phyloP scores from a whole-genome alignment of 2,113 vertebrate species.

The Chaetorhynchus papuensis region DNA sequence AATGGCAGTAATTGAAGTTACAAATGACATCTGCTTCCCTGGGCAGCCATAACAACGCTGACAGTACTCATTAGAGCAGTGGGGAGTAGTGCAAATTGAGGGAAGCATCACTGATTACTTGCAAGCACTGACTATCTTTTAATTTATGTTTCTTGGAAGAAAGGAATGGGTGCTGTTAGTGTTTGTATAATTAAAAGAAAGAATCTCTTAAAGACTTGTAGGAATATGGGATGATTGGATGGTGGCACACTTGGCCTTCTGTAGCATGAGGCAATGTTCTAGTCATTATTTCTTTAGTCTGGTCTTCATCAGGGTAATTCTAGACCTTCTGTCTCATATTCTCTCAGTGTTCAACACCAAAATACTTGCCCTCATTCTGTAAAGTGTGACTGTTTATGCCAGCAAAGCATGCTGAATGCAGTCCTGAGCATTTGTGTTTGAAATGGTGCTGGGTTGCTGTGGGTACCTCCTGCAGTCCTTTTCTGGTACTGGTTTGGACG shows the following conservation, averaged over 20 bases:
- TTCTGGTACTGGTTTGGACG: not conserved
- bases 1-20: not conserved
- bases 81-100: not conserved
- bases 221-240: not conserved
- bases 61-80: not conserved
- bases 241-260: not conserved
- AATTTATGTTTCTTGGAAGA: not conserved
- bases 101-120: not conserved
- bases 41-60: not conserved
- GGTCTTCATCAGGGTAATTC: not conserved
- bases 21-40: not conserved
- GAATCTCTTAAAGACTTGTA: not conserved
- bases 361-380: not conserved
- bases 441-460: not conserved
- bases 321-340: not conserved
- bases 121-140: not conserved
- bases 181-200: not conserved
- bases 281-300: not conserved
- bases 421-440: not conserved
- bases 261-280: not conserved
- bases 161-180: not conserved
- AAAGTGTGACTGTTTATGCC: not conserved
- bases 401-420: not conserved
- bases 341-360: not conserved
- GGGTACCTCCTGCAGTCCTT: not conserved